These are phyloP conservation scores for Coendou prehensilis DNA, from an alignment of 2,797 vertebrate genomes.

Conservation along the genomic window DNA sequence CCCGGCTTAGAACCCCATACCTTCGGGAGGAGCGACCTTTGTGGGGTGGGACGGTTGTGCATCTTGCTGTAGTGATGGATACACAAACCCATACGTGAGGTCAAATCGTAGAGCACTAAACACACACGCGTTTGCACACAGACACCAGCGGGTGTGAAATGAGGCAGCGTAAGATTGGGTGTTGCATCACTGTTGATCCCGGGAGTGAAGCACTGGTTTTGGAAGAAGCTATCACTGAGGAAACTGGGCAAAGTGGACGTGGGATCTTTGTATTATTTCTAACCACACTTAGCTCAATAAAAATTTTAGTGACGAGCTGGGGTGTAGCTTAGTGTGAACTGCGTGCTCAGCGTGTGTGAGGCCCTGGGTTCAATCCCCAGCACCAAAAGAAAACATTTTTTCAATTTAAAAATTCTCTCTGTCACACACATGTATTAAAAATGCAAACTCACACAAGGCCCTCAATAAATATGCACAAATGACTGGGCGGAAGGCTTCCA, in stretches of 20 bases:
- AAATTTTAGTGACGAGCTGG: not conserved
- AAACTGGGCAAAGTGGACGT: rapidly evolving
- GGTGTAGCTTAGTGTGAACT: not conserved
- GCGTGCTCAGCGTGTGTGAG: not conserved
- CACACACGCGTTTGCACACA: not conserved
- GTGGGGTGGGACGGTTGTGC: rapidly evolving
- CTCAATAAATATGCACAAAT: not conserved
- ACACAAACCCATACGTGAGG: rapidly evolving
- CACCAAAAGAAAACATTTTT: no score
- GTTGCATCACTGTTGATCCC: rapidly evolving
- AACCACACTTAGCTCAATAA: not conserved
- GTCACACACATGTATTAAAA: not conserved
- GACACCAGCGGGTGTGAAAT: rapidly evolving
- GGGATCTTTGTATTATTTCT: not conserved
- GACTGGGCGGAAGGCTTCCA: not conserved
- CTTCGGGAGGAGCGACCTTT: not conserved
- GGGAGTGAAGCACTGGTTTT: not conserved
- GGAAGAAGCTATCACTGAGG: not conserved
- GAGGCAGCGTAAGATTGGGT: not conserved
- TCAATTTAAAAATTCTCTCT: not conserved
- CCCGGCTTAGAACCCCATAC: not conserved
- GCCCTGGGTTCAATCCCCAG: not conserved
- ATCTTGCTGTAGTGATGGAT: not conserved
- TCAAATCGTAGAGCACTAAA: not conserved
- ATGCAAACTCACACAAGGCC: not conserved